Conservation (phyloP, 2,797 vertebrate genomes). For the Eospalax fontanierii region DNA sequence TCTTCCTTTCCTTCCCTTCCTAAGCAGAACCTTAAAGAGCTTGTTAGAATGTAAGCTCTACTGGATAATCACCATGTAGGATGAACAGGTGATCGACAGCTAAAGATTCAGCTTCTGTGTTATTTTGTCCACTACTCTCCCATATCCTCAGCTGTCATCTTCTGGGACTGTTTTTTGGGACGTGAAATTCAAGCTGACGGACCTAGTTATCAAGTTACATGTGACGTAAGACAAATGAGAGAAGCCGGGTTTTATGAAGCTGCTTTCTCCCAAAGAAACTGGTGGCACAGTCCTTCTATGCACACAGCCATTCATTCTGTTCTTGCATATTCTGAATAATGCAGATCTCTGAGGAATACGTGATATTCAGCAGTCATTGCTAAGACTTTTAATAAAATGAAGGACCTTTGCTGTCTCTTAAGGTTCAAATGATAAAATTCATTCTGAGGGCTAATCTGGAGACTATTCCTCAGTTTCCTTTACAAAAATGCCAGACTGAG, state of each 20-base stretch:
- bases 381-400: background rate
- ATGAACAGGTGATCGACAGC: background rate
- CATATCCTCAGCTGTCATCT: background rate
- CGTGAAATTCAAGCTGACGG: too few relatives aligned
- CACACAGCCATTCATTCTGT: background rate
- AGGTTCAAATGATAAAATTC: slow-evolving; percentile 44
- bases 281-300: background rate
- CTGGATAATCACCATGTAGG: background rate
- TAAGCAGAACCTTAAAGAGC: background rate
- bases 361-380: background rate
- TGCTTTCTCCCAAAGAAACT: background rate
- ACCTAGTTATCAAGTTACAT: background rate
- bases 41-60: background rate
- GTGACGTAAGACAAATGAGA: background rate
- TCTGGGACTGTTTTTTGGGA: background rate
- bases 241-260: background rate
- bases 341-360: background rate
- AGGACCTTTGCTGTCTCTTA: background rate
- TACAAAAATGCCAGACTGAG: background rate
- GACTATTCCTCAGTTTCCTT: background rate
- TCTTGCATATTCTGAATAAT: slow-evolving; percentile 43
- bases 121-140: background rate
- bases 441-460: slow-evolving; percentile 30
- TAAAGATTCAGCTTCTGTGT: too few relatives aligned
- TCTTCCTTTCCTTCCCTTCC: background rate